These are phyloP conservation scores for Cyrtonyx montezumae DNA, from an alignment of 2,113 vertebrate genomes.

Conservation along the genomic window DNA sequence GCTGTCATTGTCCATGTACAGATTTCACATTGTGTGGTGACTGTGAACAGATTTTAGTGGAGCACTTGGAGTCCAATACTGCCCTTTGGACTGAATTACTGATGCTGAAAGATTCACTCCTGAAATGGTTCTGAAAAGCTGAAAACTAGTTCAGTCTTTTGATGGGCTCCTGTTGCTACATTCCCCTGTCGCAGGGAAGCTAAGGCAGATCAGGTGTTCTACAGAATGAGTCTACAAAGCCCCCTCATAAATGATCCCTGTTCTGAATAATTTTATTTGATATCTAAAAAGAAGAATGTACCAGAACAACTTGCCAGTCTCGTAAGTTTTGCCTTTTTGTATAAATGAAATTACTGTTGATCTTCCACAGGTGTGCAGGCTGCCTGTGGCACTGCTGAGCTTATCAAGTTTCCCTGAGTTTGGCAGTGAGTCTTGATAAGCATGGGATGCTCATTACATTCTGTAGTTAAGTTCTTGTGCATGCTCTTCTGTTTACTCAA, in stretches of 20 bases:
- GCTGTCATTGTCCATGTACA: fast-evolving
- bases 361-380: conserved; percentile 75
- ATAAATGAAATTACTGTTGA: conserved; percentile 77
- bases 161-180: background rate
- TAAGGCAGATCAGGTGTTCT: background rate
- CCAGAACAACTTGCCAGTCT: conserved; percentile 77
- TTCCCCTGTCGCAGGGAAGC: background rate
- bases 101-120: background rate
- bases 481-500: background rate
- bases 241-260: background rate
- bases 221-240: background rate
- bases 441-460: background rate
- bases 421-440: background rate
- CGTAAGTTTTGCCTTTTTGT: conserved; percentile 75
- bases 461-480: background rate
- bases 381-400: conserved; percentile 25
- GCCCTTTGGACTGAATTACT: background rate
- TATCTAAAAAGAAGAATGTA: conserved; percentile 80
- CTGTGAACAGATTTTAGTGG: background rate
- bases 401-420: conserved; percentile 70
- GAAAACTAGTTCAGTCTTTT: background rate
- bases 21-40: background rate
- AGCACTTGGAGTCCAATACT: background rate
- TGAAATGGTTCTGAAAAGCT: background rate
- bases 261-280: background rate